Evolutionary conservation across 2,113 vertebrate genomes (phyloP).

Genomic region (Mobula birostris): DNA sequence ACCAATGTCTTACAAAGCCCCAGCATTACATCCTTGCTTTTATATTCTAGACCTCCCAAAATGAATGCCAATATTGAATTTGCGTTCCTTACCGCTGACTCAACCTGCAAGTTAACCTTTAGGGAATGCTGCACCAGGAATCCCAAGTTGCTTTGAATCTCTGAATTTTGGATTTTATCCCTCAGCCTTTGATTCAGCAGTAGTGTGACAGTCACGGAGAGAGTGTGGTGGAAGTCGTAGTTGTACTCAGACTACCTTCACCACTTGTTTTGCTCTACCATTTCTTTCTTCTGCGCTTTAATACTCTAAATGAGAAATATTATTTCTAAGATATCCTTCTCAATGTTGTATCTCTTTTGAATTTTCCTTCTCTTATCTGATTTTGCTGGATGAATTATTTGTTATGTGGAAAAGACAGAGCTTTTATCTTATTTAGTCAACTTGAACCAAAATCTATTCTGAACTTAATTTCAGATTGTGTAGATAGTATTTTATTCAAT

Average conservation of each 20-base stretch:
- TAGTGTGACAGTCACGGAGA: no score
- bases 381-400: not conserved
- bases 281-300: not conserved
- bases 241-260: not conserved
- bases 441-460: not conserved
- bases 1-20: no score
- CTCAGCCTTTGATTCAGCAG: no score
- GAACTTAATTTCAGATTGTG: not conserved
- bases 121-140: no score
- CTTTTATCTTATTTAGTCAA: not conserved
- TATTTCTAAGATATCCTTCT: not conserved
- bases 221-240: not conserved
- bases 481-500: not conserved
- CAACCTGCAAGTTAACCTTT: no score
- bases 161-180: no score
- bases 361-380: constrained; percentile 3
- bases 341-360: constrained; percentile 11
- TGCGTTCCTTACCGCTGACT: no score
- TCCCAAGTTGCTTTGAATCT: no score
- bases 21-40: no score
- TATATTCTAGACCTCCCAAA: no score
- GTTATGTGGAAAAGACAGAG: not conserved
- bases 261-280: not conserved
- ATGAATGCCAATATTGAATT: no score
- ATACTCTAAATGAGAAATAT: not conserved